A percentile compares a stretch with the other conserved stretches of the same genome.
Conservation (phyloP, 2,888 invertebrate species). For the Drosophila melanosoma region DNA sequence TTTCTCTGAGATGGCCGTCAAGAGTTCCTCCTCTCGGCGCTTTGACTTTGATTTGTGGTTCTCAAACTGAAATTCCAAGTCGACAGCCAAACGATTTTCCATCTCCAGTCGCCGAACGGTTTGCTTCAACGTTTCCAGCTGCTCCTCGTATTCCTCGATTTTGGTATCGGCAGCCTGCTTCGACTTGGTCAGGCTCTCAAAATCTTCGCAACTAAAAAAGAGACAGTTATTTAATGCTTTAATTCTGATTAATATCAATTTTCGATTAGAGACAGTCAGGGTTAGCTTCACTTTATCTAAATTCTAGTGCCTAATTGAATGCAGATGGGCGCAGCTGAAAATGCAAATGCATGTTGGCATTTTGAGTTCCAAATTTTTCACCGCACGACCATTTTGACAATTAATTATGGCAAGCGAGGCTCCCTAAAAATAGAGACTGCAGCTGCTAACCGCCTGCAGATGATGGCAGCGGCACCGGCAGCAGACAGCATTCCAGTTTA, state of each 20-base stretch:
- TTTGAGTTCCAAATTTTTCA: conserved; percentile 2
- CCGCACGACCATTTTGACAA: conserved; percentile 36
- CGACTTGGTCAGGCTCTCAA: conserved; percentile 51
- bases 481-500: conserved; percentile 56
- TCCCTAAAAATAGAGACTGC: conserved; percentile 65
- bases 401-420: conserved; percentile 42
- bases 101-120: conserved; percentile 69
- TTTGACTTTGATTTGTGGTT: conserved; percentile 86
- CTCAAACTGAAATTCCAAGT: conserved; percentile 86
- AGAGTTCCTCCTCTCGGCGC: conserved; percentile 86
- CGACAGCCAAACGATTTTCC: conserved; percentile 79
- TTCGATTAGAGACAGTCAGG: neutral
- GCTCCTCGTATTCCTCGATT: conserved; percentile 85
- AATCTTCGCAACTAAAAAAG: conserved; percentile 58
- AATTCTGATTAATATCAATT: neutral
- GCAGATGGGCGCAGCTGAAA: neutral
- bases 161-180: conserved; percentile 83
- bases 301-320: neutral
- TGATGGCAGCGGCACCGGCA: conserved; percentile 18
- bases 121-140: conserved; percentile 70
- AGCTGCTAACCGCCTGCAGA: conserved; percentile 51
- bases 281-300: neutral
- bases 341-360: conserved; percentile 14
- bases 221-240: neutral
- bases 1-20: conserved; percentile 85